Evolutionary conservation across 2,888 invertebrate species (phyloP), one percentile per base, ranked within the genome.

Genomic region (Microctonus aethiopoides): DNA sequence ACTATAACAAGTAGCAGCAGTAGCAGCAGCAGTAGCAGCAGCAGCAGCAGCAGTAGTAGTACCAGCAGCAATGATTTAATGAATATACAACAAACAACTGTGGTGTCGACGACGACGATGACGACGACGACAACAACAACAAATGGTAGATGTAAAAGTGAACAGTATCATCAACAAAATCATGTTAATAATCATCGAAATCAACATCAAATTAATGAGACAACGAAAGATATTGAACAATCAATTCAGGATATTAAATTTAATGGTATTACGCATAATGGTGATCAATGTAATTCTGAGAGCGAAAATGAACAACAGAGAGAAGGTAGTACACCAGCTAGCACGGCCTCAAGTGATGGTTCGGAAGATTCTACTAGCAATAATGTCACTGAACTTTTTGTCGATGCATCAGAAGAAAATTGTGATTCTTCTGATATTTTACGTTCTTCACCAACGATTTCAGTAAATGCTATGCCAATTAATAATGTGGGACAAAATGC

Each of bases 261-360:
- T 0, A 76, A 75, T 20, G 73, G 73, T 46, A 32, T 68, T 32
- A 67, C 51, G 10, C 56, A 59, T 32, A 72, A 63, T 56, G 54
- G 83, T 34, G 83, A 84, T 36, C 80, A 81, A 57, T 81, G 76
- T 32, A 81, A 82, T 72, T 84, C 84, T 20, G 85, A 86, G 52
- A 80, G 83, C 68, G 86, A 86, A 51, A 78, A 78, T 34, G 84
- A 84, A 54, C 78, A 79, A 52, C 85, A 81, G 65, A 78, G 86
- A 36, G 86, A 86, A 71, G 84, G 84, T 34, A 83, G 84, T 67
- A 86, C 86, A 63, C 85, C 86, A 1, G 84, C 85, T 59, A 85
- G 85, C 74, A 85, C 85, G 41, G 79, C 84, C 54, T 86, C 86
- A 16, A 85, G 85, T 70, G 62, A 46, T 62, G 22, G 56, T 10